Evolutionary conservation across 2,888 invertebrate genomes (phyloP), one percentile per base, ranked within the genome.

Genomic region (Aphodius sticticus): DNA sequence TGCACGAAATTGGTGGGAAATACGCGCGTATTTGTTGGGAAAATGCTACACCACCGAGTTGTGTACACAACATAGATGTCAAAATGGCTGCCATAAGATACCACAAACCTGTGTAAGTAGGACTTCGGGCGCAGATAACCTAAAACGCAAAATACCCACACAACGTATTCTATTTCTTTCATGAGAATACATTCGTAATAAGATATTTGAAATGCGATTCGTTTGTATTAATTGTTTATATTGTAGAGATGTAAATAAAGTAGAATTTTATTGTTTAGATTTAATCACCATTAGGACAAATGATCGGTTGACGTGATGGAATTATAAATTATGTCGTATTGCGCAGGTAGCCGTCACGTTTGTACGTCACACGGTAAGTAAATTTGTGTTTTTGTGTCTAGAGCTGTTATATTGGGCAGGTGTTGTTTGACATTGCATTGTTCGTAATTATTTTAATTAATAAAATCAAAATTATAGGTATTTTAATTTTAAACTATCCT

Each of bases 81-180:
- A 81, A 81, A 81, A 81, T 81, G 81, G 81, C 81, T 77, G 81
- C 81, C 77, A 77, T 70, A 81, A 81, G 75, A 78, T 76, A 78
- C 81, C 79, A 70, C 81, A 81, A 81, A 77, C 78, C 69, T 77
- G 69, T 38, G 77, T 69, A 78, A 77, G 77, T 81, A 81, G 79
- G 81, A 77, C 69, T 77, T 81, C 70, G 77, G 16, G 26, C 16
- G 14, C 78, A 38, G n/a, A 16, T 78, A 9, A 72, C 26, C 78
- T 72, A 78, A 72, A 16, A n/a, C 12, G 15, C 74, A 36, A 74
- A 26, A n/a, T 5, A 36, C 74, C 74, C n/a, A 74, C 16, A 36
- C 37, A 26, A 70, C 1, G 2, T 26, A 15, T 1, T n/a, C n/a
- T 70, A 1, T 2, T 2, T 3, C 14, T 70, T 70, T 1, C 5